A percentile compares a stretch with the other conserved stretches of the same genome.
Evolutionary conservation across 2,888 invertebrate genomes (phyloP).

Genomic region (Amphimallon solstitiale): DNA sequence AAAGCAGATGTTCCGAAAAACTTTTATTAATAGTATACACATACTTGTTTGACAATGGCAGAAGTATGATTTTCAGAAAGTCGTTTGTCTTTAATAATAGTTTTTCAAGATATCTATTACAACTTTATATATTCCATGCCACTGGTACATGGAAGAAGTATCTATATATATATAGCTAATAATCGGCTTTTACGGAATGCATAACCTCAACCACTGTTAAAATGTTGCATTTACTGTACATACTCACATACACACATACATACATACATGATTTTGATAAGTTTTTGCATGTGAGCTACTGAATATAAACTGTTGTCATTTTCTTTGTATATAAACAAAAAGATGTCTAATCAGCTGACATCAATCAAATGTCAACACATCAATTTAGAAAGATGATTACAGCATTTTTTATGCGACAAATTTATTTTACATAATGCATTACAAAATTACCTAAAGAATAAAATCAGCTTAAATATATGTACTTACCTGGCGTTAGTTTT

Average conservation of each 20-base stretch:
- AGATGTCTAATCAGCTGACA: conserved; percentile 55
- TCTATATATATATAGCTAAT: too few species aligned
- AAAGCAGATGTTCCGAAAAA: too few species aligned
- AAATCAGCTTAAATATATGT: conserved; percentile 58
- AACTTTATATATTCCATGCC: too few species aligned
- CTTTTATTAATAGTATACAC: too few species aligned
- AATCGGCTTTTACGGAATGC: too few species aligned
- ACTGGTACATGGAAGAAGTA: too few species aligned
- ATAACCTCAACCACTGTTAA: too few species aligned
- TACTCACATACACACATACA: background rate
- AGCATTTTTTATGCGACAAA: conserved; percentile 5
- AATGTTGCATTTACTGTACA: background rate
- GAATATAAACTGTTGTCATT: background rate
- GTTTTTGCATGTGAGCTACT: background rate
- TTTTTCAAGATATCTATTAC: too few species aligned
- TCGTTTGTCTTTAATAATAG: too few species aligned
- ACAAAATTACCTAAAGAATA: background rate
- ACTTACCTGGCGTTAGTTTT: conserved; percentile 87
- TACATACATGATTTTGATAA: too few species aligned
- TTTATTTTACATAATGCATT: background rate
- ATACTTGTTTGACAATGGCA: conserved; percentile 1
- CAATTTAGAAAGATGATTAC: conserved; percentile 35
- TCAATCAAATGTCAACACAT: conserved; percentile 55
- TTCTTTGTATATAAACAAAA: conserved; percentile 40
- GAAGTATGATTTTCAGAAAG: background rate